Conservation (phyloP, 2,888 invertebrate species). For the Erebia ligea region DNA sequence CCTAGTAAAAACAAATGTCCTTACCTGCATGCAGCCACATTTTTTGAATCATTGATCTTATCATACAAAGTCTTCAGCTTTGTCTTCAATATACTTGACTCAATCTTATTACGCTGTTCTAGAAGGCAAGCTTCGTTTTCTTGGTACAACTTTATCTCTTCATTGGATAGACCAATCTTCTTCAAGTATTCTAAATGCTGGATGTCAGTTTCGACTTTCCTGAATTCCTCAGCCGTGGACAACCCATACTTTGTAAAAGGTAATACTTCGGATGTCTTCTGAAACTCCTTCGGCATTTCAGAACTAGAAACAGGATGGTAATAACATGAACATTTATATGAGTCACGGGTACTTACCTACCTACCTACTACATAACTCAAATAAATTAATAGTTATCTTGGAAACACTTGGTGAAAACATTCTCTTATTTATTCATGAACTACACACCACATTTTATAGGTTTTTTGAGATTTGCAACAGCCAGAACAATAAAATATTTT, state of each 20-base stretch:
- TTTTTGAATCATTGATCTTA: conserved; percentile 59
- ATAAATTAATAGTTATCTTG: too few relatives aligned
- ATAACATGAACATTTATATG: neutral
- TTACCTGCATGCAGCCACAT: conserved; percentile 53
- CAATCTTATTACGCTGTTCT: conserved; percentile 60
- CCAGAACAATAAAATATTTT: too few relatives aligned
- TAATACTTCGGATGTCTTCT: conserved; percentile 67
- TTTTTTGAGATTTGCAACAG: too few relatives aligned
- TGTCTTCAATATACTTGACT: conserved; percentile 57
- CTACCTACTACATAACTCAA: too few relatives aligned
- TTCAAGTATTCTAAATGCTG: conserved; percentile 73
- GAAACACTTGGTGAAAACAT: too few relatives aligned
- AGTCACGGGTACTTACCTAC: too few relatives aligned
- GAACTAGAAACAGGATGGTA: conserved; percentile 54
- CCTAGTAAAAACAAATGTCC: neutral
- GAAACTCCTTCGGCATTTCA: conserved; percentile 70
- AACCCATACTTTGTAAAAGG: conserved; percentile 73
- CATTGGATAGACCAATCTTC: conserved; percentile 70
- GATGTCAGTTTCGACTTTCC: conserved; percentile 63
- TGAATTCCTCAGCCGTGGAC: conserved; percentile 70
- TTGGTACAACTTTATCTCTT: conserved; percentile 77
- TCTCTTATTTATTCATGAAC: too few relatives aligned
- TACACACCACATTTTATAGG: too few relatives aligned
- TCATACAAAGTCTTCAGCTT: conserved; percentile 61
- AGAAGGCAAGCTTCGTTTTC: conserved; percentile 70